phyloP scores from a whole-genome alignment of 2,113 vertebrate genomes.

The Vidua macroura region DNA sequence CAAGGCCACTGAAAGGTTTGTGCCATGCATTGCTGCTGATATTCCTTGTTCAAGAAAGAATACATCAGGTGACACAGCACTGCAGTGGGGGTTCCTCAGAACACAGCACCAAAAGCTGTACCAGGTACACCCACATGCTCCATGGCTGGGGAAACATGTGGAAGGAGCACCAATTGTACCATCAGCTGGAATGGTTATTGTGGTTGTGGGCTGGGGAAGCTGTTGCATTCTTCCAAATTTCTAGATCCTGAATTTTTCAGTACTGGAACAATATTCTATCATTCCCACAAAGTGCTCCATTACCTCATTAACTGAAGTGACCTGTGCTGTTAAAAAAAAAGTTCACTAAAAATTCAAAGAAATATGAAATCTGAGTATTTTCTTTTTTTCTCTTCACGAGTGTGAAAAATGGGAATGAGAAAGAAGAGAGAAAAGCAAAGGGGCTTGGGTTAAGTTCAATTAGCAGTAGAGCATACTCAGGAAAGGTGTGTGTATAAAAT shows the following conservation, averaged over 20 bases:
- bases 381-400: not conserved
- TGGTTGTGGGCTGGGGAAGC: not conserved
- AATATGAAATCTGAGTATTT: not conserved
- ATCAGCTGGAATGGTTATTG: not conserved
- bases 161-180: rapidly evolving
- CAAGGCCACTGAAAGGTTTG: not conserved
- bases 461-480: not conserved
- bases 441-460: not conserved
- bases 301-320: not conserved
- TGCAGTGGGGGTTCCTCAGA: not conserved
- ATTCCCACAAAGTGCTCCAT: not conserved
- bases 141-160: not conserved
- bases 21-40: not conserved
- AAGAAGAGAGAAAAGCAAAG: not conserved
- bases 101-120: not conserved
- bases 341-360: not conserved
- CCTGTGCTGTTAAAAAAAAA: not conserved
- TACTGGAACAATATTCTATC: not conserved
- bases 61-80: rapidly evolving
- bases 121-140: rapidly evolving
- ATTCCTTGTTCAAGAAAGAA: not conserved
- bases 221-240: not conserved
- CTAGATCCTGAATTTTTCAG: not conserved
- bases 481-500: not conserved
- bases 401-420: not conserved